Evolutionary conservation across 2,888 invertebrate species (phyloP), one percentile per base, ranked within the genome.

Genomic region (Vannuccia rotundouncinata): DNA sequence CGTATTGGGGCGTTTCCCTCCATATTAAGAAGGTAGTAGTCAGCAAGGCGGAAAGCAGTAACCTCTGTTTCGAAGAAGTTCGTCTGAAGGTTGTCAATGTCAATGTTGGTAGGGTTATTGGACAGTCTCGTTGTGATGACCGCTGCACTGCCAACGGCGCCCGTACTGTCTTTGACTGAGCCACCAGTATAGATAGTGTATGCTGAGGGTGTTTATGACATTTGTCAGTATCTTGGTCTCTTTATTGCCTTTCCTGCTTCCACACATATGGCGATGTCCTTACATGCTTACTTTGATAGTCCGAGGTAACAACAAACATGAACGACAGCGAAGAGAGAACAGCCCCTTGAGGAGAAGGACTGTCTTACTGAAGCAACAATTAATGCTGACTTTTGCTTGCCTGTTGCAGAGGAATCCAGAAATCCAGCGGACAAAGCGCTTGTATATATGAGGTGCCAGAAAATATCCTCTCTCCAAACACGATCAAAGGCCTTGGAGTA

Each of bases 231-330:
- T 45, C 17, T 45, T 45, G 5, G 45, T 10, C 45, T 45, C 45
- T 10, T 45, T 17, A 45, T 45, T 17, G 10, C 45, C 45, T 45
- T 45, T 45, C 45, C 45, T 45, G 45, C 45, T 45, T 45, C 45
- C 45, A 45, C 45, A 5, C 66, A 66, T 5, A 66, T 66, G 66
- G 66, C 66, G 22, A 66, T 66, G 66, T 66, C 66, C 22, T 66
- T 66, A 66, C 66, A 66, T 66, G 66, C 66, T 66, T 5, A 22
- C 25, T 66, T 66, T n/a, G 66, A 66, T 66, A 22, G 17, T 22
- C 25, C 66, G 25, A 66, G 25, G 66, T 5, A 66, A 66, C 22
- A 27, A 66, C 13, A 5, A 66, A 27, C 25, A 22, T 66, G 22
- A 66, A 66, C 10, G 25, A 2, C 17, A 22, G 25, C 17, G 66